Base-by-base conservation (phyloP, 2,113 vertebrate species). In the Cardinalis cardinalis region DNA sequence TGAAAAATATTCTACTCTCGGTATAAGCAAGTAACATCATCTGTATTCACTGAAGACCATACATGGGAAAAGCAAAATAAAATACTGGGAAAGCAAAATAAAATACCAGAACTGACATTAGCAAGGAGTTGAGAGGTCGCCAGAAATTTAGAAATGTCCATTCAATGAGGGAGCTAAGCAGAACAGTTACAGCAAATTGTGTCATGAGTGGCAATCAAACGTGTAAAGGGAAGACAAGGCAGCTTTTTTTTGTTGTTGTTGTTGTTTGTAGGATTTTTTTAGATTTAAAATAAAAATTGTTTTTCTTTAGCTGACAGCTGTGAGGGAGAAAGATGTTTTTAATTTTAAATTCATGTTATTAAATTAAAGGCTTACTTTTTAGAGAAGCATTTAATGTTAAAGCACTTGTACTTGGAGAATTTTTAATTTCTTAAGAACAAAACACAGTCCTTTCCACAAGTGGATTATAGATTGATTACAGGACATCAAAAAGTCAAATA, bases 281-380 rank as follows among this genome's bases (percentile, higher is more conserved):
- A 77, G 29, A 73, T 84, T 34, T 59, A n/a, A 91, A 78, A 41
- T 60, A 69, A 79, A 92, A 84, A 55, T 69, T 79, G 31, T 53
- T 92, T 94, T 46, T 73, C 18, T 89, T 34, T 87, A 61, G 3
- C 41, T 87, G 59, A 34, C 46, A 79, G 59, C n/a, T 92, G 9
- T 55, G 43, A 87, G 26, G 17, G 9, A 84, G 48, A 63, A 86
- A 66, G 21, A 26, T 44, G 58, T n/a, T n/a, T 58, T 75, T 23
- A 13, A 13, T 51, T 14, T 5, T 12, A 1, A 14, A 52, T 38
- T 56, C 53, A 18, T 46, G 5, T 79, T 85, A 84, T 84, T 87
- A 75, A 94, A 92, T 94, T 72, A 88, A 61, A 91, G 82, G 41
- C 61, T 66, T 93, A 48, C 55, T 87, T 95, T 91, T 84, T 85